Conservation (phyloP, 1,140 invertebrate species). For the Penaeus indicus region DNA sequence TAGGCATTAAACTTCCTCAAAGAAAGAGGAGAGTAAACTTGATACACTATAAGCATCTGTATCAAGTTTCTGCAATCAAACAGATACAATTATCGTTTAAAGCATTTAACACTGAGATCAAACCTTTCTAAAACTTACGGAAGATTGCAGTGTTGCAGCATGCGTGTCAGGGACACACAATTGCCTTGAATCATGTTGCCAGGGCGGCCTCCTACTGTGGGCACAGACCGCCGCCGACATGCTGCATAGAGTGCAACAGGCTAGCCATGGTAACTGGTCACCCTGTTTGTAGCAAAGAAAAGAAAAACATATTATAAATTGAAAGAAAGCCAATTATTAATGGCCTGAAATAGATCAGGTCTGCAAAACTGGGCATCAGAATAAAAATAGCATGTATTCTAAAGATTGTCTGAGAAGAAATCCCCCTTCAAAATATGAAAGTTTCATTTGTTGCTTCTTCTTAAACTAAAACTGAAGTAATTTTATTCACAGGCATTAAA, state of each 20-base stretch:
- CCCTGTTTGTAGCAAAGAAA: slow-evolving; percentile 77
- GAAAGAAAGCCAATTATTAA: background rate
- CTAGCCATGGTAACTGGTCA: slow-evolving; percentile 92
- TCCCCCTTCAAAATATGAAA: too few relatives aligned
- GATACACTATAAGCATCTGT: background rate
- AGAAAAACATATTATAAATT: background rate
- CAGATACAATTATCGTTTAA: too few relatives aligned
- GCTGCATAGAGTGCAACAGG: slow-evolving; percentile 94
- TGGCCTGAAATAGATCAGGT: background rate
- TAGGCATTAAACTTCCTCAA: background rate
- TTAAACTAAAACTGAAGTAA: too few relatives aligned
- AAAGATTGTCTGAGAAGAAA: too few relatives aligned
- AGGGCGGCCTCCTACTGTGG: slow-evolving; percentile 80
- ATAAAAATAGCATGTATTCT: too few relatives aligned
- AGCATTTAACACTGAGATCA: background rate
- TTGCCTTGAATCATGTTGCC: slow-evolving; percentile 85
- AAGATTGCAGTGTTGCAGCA: slow-evolving; percentile 89
- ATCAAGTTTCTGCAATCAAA: too few relatives aligned
- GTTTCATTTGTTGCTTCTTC: too few relatives aligned
- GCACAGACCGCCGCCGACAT: slow-evolving; percentile 84
- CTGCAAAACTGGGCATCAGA: too few relatives aligned
- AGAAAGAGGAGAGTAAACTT: background rate
- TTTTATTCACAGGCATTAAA: too few relatives aligned
- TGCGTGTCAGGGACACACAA: slow-evolving; percentile 89
- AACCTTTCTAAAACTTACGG: slow-evolving; percentile 75